Percentiles rank a stretch among this genome's conserved stretches.
Conservation (phyloP, 2,888 invertebrate species). For the Brenthis ino region DNA sequence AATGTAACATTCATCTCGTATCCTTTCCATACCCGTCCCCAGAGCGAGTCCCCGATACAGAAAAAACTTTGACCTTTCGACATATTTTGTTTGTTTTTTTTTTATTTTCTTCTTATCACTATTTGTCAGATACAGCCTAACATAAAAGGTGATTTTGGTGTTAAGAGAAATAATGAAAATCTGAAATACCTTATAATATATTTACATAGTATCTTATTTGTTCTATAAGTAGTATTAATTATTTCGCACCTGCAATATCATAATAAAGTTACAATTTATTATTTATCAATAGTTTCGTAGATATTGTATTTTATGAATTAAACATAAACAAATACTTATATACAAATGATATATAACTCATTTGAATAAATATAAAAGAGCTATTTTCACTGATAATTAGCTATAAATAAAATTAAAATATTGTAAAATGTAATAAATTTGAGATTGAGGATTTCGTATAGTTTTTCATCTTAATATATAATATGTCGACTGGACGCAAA, state of each 20-base stretch:
- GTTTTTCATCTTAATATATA: too few relatives aligned
- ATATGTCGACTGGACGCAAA: too few relatives aligned
- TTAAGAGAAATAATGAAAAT: conserved; percentile 1
- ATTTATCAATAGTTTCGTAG: background rate
- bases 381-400: conserved; percentile 1
- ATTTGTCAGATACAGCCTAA: background rate
- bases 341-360: background rate
- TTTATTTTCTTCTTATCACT: background rate
- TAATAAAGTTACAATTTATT: conserved; percentile 1
- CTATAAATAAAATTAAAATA: background rate
- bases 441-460: too few relatives aligned
- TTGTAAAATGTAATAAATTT: too few relatives aligned
- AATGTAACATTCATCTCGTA: conserved; percentile 54
- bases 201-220: background rate
- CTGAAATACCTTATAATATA: background rate
- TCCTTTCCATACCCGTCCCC: conserved; percentile 18
- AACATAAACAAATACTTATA: conserved; percentile 7
- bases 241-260: conserved; percentile 9
- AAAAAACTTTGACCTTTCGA: conserved; percentile 8
- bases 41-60: background rate
- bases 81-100: background rate
- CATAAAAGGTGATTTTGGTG: conserved; percentile 1
- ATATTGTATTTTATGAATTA: conserved; percentile 18
- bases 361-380: conserved; percentile 1
- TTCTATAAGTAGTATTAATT: background rate